Percentiles rank a stretch among this genome's conserved stretches.
Evolutionary conservation across 2,113 vertebrate genomes (phyloP).

Genomic region (Cathartes aura): DNA sequence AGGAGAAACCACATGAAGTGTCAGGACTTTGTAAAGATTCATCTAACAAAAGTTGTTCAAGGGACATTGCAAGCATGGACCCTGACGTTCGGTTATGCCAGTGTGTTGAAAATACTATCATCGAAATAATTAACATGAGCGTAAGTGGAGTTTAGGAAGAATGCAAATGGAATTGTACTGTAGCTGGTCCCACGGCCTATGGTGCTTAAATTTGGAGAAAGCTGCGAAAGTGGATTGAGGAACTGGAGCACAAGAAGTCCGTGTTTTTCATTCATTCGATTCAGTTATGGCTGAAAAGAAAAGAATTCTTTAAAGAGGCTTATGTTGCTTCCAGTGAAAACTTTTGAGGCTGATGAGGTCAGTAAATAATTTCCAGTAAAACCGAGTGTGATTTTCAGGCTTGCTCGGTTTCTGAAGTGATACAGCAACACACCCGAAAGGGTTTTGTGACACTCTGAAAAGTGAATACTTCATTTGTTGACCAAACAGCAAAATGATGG

Average conservation of each 20-base stretch:
- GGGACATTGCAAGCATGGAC: slow-evolving; percentile 83
- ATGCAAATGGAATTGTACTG: not conserved
- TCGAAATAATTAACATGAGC: slow-evolving; percentile 93
- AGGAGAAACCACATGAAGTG: slow-evolving; percentile 84
- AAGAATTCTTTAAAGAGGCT: not conserved
- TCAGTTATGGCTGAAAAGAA: not conserved
- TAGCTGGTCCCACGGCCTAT: not conserved
- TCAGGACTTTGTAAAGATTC: slow-evolving; percentile 75
- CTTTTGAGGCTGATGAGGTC: not conserved
- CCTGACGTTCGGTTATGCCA: slow-evolving; percentile 94
- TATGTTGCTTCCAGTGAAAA: slow-evolving; percentile 26
- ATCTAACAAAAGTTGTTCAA: slow-evolving; percentile 76
- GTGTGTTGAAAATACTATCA: slow-evolving; percentile 92
- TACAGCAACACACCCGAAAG: not conserved
- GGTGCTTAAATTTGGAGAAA: slow-evolving; percentile 4
- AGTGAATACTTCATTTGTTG: not conserved
- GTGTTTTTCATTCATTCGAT: not conserved
- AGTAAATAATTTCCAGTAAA: not conserved
- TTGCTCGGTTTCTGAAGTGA: slow-evolving; percentile 1
- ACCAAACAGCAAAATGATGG: not conserved
- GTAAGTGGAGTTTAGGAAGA: slow-evolving; percentile 81
- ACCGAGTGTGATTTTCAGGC: not conserved
- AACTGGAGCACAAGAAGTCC: not conserved
- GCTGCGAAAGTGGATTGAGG: not conserved
- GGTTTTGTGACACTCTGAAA: not conserved